Percentiles rank a stretch among this genome's conserved stretches.
Conservation (phyloP, 1,140 invertebrate species). For the Drosophila busckii region DNA sequence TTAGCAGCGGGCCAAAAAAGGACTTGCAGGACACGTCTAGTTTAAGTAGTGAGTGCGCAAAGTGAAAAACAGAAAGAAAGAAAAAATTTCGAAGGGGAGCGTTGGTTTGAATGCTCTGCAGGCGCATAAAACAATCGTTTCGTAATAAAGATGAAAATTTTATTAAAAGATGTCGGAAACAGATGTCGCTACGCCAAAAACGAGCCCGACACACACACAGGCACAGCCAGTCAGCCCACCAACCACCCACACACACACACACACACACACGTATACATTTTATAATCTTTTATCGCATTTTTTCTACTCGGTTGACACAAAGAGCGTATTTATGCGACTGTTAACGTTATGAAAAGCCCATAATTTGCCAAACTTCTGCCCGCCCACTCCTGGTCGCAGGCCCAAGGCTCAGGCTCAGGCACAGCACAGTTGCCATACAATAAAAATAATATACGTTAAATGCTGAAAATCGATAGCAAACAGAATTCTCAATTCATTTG, state of each 20-base stretch:
- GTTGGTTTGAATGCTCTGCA: slow-evolving; percentile 11
- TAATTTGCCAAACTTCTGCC: slow-evolving; percentile 77
- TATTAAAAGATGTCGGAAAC: slow-evolving; percentile 79
- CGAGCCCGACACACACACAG: slow-evolving; percentile 7
- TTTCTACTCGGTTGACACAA: slow-evolving; percentile 78
- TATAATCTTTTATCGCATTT: slow-evolving; percentile 79
- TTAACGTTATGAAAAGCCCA: slow-evolving; percentile 78
- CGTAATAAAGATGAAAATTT: slow-evolving; percentile 80
- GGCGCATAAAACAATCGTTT: slow-evolving; percentile 78
- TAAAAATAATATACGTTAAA: slow-evolving; percentile 77
- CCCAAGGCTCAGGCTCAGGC: no score
- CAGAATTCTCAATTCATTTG: slow-evolving; percentile 73
- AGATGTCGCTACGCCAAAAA: slow-evolving; percentile 66
- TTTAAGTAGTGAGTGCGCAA: slow-evolving; percentile 48
- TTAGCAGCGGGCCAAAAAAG: slow-evolving; percentile 51
- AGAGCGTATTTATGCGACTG: slow-evolving; percentile 78
- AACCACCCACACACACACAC: no score
- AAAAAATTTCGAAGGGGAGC: background rate
- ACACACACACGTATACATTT: slow-evolving; percentile 77
- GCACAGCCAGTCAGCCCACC: slow-evolving; percentile 1
- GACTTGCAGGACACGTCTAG: slow-evolving; percentile 58
- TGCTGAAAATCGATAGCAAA: slow-evolving; percentile 78
- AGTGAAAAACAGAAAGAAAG: slow-evolving; percentile 9
- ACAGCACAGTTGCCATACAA: slow-evolving; percentile 52
- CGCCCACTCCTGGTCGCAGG: slow-evolving; percentile 35